phyloP scores from a whole-genome alignment of 2,797 vertebrate genomes.

The Pelobates cultripes region DNA sequence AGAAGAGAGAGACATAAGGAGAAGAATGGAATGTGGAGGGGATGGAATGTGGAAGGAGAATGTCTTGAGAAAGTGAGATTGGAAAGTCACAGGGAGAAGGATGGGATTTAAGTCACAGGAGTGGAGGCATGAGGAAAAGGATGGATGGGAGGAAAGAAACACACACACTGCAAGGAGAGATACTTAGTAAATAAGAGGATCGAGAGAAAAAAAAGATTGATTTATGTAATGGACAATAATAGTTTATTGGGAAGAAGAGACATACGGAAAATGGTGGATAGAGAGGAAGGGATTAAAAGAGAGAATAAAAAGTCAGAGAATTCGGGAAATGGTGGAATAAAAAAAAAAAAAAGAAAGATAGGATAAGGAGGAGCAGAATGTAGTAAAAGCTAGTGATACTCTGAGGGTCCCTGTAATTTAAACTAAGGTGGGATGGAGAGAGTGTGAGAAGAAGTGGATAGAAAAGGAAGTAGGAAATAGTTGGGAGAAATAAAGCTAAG shows the following conservation, averaged over 20 bases:
- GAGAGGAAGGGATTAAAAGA: neutral
- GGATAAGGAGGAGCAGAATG: too few species aligned
- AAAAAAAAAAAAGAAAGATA: too few species aligned
- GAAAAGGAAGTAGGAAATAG: neutral
- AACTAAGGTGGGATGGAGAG: too few species aligned
- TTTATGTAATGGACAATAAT: neutral
- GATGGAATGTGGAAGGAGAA: neutral
- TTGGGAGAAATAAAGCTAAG: too few species aligned
- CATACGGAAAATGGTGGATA: neutral
- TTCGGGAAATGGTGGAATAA: too few species aligned
- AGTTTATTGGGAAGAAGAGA: neutral
- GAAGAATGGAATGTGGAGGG: neutral
- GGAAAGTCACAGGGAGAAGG: neutral
- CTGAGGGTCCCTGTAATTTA: too few species aligned
- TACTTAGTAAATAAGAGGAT: neutral
- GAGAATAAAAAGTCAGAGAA: neutral
- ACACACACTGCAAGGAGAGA: neutral
- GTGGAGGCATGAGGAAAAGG: neutral
- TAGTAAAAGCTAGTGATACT: too few species aligned
- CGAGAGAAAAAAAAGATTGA: neutral
- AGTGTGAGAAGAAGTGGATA: too few species aligned
- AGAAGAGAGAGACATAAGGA: neutral
- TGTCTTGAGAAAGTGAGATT: neutral
- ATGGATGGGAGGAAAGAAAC: neutral
- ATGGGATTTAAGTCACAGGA: neutral